Conservation (phyloP, 2,113 vertebrate species). For the Geothlypis trichas region DNA sequence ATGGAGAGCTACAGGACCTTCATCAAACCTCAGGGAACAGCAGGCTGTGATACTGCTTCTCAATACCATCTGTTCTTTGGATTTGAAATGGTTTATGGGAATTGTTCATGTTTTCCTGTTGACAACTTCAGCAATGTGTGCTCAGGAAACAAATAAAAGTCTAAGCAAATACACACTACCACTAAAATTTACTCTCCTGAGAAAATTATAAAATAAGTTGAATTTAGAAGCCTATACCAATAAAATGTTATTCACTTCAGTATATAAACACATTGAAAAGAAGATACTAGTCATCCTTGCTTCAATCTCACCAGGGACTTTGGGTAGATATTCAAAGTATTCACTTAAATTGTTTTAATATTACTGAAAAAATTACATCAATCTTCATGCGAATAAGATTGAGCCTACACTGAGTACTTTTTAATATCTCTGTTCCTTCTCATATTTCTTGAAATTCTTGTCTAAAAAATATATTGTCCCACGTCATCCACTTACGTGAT, state of each 20-base stretch:
- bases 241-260: background rate
- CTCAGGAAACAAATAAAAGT: background rate
- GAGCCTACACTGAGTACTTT: background rate
- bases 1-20: background rate
- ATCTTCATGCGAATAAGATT: background rate
- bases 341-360: background rate
- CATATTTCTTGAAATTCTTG: background rate
- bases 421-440: background rate
- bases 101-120: background rate
- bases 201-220: background rate
- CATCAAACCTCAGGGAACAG: slow-evolving; percentile 39
- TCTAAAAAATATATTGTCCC: background rate
- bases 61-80: slow-evolving; percentile 40
- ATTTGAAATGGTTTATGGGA: slow-evolving; percentile 49
- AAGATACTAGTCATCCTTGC: background rate
- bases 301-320: background rate
- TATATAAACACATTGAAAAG: background rate
- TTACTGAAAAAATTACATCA: background rate
- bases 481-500: background rate
- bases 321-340: background rate
- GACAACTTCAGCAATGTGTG: slow-evolving; percentile 29
- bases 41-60: background rate
- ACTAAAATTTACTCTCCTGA: background rate
- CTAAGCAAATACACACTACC: background rate
- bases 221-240: background rate